These are phyloP conservation scores for Norana najaformis DNA, from an alignment of 2,888 invertebrate species.

Conservation along the genomic window DNA sequence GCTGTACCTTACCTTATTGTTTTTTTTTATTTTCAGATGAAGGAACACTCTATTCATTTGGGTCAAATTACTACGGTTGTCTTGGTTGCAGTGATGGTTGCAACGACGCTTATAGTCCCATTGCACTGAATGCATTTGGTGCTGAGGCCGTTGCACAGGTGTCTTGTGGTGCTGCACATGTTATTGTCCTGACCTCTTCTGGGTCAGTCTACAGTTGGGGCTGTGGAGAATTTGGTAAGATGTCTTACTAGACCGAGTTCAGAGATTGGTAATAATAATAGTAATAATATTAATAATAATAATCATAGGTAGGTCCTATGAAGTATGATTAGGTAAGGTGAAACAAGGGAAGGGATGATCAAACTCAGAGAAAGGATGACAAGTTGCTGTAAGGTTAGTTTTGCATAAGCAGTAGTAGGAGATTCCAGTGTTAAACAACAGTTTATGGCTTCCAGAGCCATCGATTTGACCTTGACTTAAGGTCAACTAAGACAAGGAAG, in stretches of 20 bases:
- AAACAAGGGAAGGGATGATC: too few species aligned
- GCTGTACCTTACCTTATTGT: background rate
- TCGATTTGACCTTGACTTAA: too few species aligned
- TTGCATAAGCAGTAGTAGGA: background rate
- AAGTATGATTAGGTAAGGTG: too few species aligned
- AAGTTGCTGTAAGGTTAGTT: background rate
- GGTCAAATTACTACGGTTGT: slow-evolving; percentile 61
- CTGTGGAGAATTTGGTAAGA: slow-evolving; percentile 60
- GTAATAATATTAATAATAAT: too few species aligned
- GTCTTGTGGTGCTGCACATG: slow-evolving; percentile 59
- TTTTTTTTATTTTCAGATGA: slow-evolving; percentile 49
- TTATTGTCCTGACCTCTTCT: slow-evolving; percentile 53
- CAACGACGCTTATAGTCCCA: slow-evolving; percentile 52
- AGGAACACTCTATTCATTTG: slow-evolving; percentile 57
- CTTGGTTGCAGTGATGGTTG: slow-evolving; percentile 54
- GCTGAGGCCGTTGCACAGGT: slow-evolving; percentile 51
- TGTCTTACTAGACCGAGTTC: background rate
- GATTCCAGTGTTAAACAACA: background rate
- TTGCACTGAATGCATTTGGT: slow-evolving; percentile 49
- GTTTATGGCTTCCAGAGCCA: too few species aligned
- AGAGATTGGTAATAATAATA: too few species aligned
- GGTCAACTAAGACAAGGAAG: too few species aligned
- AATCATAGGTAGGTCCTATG: background rate
- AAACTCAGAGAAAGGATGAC: background rate
- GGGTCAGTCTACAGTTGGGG: slow-evolving; percentile 61